Percentiles rank a stretch among this genome's conserved stretches.
Evolutionary conservation across 2,888 invertebrate species (phyloP).

Genomic region (Chaetogeoica ovagalla): DNA sequence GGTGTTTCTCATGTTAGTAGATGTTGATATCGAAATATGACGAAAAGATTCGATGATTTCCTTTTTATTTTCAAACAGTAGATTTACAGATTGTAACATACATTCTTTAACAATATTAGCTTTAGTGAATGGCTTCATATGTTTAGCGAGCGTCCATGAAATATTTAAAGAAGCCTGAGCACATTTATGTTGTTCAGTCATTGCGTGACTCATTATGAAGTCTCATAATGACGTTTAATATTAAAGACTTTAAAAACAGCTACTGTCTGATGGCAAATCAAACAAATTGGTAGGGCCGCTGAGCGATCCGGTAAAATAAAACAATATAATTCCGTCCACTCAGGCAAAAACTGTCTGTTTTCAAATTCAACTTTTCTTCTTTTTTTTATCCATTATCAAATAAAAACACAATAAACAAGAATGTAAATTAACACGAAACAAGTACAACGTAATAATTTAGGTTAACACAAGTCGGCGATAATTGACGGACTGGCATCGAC

Average conservation of each 20-base stretch:
- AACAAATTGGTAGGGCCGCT: too few species aligned
- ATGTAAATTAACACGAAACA: too few species aligned
- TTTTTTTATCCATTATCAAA: too few species aligned
- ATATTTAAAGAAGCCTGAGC: not conserved
- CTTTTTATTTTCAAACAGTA: constrained; percentile 22
- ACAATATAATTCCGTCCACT: too few species aligned
- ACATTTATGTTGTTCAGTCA: constrained; percentile 18
- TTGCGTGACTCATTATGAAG: not conserved
- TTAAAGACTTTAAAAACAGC: not conserved
- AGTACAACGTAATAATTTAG: too few species aligned
- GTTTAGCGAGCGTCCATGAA: constrained; percentile 3
- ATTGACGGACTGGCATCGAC: too few species aligned
- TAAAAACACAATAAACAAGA: too few species aligned
- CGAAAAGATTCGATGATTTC: constrained; percentile 12
- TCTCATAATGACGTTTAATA: constrained; percentile 19
- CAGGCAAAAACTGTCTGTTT: too few species aligned
- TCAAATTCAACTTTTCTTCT: too few species aligned
- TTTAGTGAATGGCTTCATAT: not conserved
- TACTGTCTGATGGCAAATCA: not conserved
- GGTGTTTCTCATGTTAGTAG: constrained; percentile 4
- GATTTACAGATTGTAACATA: constrained; percentile 19
- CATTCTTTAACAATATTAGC: constrained; percentile 8
- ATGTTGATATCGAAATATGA: constrained; percentile 9
- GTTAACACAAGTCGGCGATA: too few species aligned
- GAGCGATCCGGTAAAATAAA: too few species aligned